These are phyloP conservation scores for Pipistrellus pipistrellus DNA, from an alignment of 2,797 vertebrate species.

Conservation along the genomic window DNA sequence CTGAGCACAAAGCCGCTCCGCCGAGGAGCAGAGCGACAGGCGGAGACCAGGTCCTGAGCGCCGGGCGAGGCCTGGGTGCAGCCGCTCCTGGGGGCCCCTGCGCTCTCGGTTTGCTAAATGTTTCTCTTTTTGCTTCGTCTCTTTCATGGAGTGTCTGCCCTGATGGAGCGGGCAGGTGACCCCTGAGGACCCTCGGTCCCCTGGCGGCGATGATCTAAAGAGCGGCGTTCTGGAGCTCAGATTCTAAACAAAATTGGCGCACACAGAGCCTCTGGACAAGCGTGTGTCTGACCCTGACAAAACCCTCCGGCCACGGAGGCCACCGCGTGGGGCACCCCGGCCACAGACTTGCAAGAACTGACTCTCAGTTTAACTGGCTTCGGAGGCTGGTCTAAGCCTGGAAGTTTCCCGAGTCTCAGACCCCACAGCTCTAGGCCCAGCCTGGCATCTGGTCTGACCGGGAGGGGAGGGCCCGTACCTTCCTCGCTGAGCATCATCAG, in stretches of 20 bases:
- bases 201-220: background rate
- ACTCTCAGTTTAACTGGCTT: background rate
- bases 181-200: background rate
- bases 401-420: background rate
- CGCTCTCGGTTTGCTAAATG: background rate
- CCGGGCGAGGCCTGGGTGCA: background rate
- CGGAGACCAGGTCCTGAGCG: background rate
- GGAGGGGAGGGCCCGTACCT: constrained; percentile 30
- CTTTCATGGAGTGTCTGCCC: background rate
- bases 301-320: background rate
- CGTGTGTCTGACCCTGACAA: background rate
- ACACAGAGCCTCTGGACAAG: background rate
- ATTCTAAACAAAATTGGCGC: background rate
- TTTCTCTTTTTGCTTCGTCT: background rate
- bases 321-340: background rate
- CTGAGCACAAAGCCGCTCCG: background rate
- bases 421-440: background rate
- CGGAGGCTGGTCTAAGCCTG: background rate
- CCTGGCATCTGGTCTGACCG: background rate
- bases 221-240: background rate
- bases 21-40: background rate
- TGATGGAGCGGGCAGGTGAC: background rate
- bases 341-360: background rate
- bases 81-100: background rate
- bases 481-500: background rate